Base-by-base conservation (phyloP, 2,888 invertebrate species). In the Automeris io region DNA sequence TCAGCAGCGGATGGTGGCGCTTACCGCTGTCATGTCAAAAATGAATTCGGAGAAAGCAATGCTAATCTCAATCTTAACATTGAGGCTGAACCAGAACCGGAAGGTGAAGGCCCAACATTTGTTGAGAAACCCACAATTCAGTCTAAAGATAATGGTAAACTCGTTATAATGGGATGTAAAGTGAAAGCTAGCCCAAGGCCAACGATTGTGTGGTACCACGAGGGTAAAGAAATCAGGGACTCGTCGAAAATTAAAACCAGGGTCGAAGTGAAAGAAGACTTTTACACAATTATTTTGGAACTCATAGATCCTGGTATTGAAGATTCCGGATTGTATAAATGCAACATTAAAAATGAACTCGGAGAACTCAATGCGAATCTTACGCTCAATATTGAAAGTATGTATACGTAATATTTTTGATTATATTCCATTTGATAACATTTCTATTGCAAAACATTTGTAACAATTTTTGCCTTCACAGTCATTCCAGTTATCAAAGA, bases 331-430 rank as follows among this genome's bases (percentile, higher is more conserved):
- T 89, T 98, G 47, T 99, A 99, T 88, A 98, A 98, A 81, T 98
- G 99, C 80, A 97, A 97, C 68, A 96, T 98, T 63, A 97, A 97
- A 80, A 99, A 98, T 83, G 91, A 92, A 64, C 91, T 95, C 70
- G 99, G 99, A 58, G 98, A 99, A 90, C 91, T 97, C 51, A 98
- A 98, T 75, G 98, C 98, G 44, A 98, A 98, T 86, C 90, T 98
- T 51, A 97, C 98, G 54, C 91, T 99, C 60, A 98, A 99, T 85
- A 97, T 99, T 86, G 97, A 98, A 93, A 97, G 97, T 97, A 88
- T 90, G 92, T 88, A 32, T 3, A 24, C 24, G 1, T 12, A 6
- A 33, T n/a, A 12, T 11, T 26, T 19, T 31, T 35, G 11, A 4
- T 2, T 26, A 7, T 4, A 32, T 7, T 13, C 5, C 12, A 11